Evolutionary conservation across 1,140 invertebrate species (phyloP), one percentile per base, ranked within the genome.

Genomic region (Drosophila nigromelanica): DNA sequence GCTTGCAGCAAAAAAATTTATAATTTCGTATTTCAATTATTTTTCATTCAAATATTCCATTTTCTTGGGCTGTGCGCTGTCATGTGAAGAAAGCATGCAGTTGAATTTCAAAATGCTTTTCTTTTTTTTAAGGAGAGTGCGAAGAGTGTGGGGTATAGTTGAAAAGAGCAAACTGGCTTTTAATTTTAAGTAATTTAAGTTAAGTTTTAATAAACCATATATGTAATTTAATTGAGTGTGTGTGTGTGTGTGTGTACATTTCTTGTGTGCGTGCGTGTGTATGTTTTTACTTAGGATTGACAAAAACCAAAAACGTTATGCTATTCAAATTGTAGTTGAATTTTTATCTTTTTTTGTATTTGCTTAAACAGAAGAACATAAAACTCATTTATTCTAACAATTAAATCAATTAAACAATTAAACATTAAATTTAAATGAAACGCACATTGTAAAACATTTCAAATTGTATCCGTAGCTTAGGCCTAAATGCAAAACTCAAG

Each of bases 251-350:
- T 40, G 50, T 48, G 43, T 55, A 40, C 21, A 24, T 54, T 11
- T 12, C 5, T 24, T 52, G 2, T 40, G 48, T n/a, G 15, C 43
- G 48, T 76, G 59, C 58, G 59, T 48, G 50, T 48, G 43, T 55
- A 35, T 54, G 40, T 10, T 35, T 35, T 58, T 45, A 58, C 40
- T 45, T 60, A 73, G 35, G 14, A 73, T 68, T 27, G 63, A 76
- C 64, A 59, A 59, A 12, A 86, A 86, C 81, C 81, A 86, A 86
- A 86, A 81, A 86, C 62, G 74, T 87, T 86, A 86, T 86, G 70
- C 81, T 86, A 86, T 87, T 86, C 81, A 86, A 75, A 76, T 87
- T 71, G 63, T 86, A 87, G 82, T 80, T 85, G 59, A 80, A 80
- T 86, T 56, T 45, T 24, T 14, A 21, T 45, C 7, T 80, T 68